These are phyloP conservation scores for Leptura quadrifasciata DNA, from an alignment of 2,888 invertebrate species.

Conservation along the genomic window DNA sequence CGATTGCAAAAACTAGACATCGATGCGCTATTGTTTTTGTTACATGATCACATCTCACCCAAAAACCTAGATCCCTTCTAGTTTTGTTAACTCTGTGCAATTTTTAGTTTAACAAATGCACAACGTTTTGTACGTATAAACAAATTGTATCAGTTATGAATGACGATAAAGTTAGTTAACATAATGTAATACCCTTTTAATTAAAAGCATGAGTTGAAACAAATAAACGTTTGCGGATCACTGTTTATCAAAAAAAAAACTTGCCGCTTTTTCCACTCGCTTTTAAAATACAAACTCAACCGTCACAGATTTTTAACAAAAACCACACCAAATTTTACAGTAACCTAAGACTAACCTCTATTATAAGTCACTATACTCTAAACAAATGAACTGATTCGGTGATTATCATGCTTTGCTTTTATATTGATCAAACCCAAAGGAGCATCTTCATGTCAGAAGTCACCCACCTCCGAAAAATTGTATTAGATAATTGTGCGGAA, in stretches of 20 bases:
- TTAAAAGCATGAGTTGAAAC: background rate
- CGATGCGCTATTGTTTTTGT: too few relatives aligned
- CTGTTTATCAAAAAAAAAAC: constrained; percentile 10
- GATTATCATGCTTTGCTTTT: constrained; percentile 48
- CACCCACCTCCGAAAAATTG: constrained; percentile 53
- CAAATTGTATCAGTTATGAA: too few relatives aligned
- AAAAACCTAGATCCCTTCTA: too few relatives aligned
- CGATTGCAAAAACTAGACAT: too few relatives aligned
- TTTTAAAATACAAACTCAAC: constrained; percentile 5
- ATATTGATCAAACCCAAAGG: constrained; percentile 50
- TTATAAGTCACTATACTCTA: background rate
- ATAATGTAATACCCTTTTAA: too few relatives aligned
- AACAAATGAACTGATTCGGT: constrained; percentile 38
- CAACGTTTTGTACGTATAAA: too few relatives aligned
- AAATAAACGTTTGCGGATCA: background rate
- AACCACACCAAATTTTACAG: background rate
- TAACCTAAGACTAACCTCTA: constrained; percentile 22
- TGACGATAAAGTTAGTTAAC: too few relatives aligned
- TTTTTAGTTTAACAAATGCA: background rate
- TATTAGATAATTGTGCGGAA: constrained; percentile 44
- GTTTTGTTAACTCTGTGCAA: background rate
- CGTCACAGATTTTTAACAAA: constrained; percentile 1
- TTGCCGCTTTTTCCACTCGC: background rate
- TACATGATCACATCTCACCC: too few relatives aligned
- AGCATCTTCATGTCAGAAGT: constrained; percentile 46